These are phyloP conservation scores for Acrocyrtus sp. DNA, from an alignment of 2,888 invertebrate genomes.

Conservation along the genomic window DNA sequence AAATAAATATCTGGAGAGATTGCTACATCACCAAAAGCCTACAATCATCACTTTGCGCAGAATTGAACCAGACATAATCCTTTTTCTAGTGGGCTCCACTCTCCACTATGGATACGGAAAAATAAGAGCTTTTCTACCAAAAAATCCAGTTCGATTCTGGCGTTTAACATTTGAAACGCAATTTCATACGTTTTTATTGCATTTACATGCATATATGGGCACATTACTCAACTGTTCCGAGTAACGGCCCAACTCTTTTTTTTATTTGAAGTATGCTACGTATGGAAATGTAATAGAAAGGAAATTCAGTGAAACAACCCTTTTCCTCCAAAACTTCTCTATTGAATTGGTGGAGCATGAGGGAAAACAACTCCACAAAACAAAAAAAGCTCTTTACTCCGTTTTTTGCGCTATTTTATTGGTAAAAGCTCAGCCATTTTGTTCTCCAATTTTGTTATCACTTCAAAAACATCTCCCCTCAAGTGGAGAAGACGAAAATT, in stretches of 20 bases:
- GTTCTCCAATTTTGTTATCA: slow-evolving; percentile 42
- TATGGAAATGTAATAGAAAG: slow-evolving; percentile 3
- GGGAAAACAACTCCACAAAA: not conserved
- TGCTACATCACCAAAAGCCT: not conserved
- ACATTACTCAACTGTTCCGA: no score
- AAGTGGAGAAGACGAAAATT: not conserved
- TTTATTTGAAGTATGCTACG: not conserved
- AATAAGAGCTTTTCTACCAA: not conserved
- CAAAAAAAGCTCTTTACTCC: not conserved
- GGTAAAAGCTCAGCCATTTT: slow-evolving; percentile 25
- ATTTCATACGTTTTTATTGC: not conserved
- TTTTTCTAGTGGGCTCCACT: no score
- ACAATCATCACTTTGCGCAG: no score
- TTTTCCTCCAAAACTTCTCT: slow-evolving; percentile 1
- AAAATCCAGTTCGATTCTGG: not conserved
- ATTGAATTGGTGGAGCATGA: not conserved
- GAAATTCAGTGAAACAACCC: no score
- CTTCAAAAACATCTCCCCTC: slow-evolving; percentile 15
- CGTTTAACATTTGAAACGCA: not conserved
- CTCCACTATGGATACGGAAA: no score
- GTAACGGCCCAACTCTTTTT: no score
- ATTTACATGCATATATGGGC: no score
- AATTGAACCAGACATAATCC: no score
- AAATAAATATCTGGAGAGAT: slow-evolving; percentile 3
- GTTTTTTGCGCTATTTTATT: slow-evolving; percentile 11